Percentiles rank a stretch among this genome's conserved stretches.
Conservation (phyloP, 2,113 vertebrate species). For the Scortum barcoo region DNA sequence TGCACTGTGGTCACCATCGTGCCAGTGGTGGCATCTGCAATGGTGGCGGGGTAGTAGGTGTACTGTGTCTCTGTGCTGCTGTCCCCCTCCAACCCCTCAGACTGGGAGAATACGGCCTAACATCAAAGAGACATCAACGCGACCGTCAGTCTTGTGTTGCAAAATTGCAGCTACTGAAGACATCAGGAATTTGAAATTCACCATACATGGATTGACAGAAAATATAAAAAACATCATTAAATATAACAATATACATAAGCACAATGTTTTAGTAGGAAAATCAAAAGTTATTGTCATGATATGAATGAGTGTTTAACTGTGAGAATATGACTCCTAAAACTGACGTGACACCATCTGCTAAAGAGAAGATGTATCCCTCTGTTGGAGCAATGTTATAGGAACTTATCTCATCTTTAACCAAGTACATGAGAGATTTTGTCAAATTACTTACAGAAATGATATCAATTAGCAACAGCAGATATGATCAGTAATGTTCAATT, state of each 20-base stretch:
- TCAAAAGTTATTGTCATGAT: neutral
- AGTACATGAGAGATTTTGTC: too few species aligned
- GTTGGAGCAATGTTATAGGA: too few species aligned
- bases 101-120: conserved; percentile 86
- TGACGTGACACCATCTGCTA: neutral
- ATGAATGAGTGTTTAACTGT: neutral
- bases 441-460: too few species aligned
- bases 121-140: neutral
- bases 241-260: neutral
- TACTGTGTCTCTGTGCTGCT: conserved; percentile 84
- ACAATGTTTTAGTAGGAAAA: neutral
- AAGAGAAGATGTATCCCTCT: too few species aligned
- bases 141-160: neutral
- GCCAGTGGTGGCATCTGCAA: conserved; percentile 82
- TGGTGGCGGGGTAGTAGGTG: conserved; percentile 86
- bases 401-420: too few species aligned
- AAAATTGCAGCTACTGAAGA: neutral
- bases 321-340: neutral
- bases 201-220: neutral
- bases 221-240: neutral
- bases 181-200: neutral
- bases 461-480: too few species aligned
- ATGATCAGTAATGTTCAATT: too few species aligned
- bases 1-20: conserved; percentile 87
- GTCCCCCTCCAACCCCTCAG: conserved; percentile 83